These are phyloP conservation scores for Drosophila imparisetae DNA, from an alignment of 2,888 invertebrate species.

Conservation along the genomic window DNA sequence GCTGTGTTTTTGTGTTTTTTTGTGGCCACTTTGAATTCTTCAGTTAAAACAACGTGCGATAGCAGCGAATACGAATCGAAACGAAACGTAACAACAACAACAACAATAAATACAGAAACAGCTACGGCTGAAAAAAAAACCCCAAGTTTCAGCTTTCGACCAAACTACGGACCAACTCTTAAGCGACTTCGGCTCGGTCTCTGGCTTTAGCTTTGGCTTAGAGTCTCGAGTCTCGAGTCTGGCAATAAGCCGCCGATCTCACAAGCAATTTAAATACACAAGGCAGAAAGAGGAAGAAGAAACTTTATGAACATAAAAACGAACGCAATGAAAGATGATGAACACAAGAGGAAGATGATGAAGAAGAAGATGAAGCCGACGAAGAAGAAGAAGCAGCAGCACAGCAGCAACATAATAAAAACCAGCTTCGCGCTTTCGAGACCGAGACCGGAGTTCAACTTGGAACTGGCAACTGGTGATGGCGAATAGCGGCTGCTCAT, in stretches of 20 bases:
- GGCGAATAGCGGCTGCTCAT: conserved; percentile 63
- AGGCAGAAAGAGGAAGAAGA: conserved; percentile 73
- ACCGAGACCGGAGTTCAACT: conserved; percentile 57
- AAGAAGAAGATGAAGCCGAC: conserved; percentile 20
- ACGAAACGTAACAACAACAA: conserved; percentile 42
- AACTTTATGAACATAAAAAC: conserved; percentile 75
- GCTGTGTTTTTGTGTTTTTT: conserved; percentile 28
- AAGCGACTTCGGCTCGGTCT: conserved; percentile 18
- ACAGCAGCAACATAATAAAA: conserved; percentile 59
- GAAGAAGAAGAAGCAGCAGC: conserved; percentile 11
- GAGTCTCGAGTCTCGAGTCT: conserved; percentile 19
- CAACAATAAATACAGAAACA: conserved; percentile 5
- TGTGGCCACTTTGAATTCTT: conserved; percentile 75
- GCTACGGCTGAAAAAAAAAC: conserved; percentile 42
- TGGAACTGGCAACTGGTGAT: conserved; percentile 24
- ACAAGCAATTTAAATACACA: conserved; percentile 78
- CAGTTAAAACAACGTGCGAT: conserved; percentile 67
- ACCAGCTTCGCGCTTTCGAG: conserved; percentile 58
- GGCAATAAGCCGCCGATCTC: conserved; percentile 64
- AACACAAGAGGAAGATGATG: conserved; percentile 20
- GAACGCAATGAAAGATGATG: conserved; percentile 34
- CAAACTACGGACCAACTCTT: conserved; percentile 47
- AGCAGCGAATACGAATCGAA: conserved; percentile 58
- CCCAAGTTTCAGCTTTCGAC: conserved; percentile 77
- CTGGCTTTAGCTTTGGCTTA: conserved; percentile 14